These are phyloP conservation scores for Carcharodon carcharias DNA, from an alignment of 2,797 vertebrate genomes.

Conservation along the genomic window DNA sequence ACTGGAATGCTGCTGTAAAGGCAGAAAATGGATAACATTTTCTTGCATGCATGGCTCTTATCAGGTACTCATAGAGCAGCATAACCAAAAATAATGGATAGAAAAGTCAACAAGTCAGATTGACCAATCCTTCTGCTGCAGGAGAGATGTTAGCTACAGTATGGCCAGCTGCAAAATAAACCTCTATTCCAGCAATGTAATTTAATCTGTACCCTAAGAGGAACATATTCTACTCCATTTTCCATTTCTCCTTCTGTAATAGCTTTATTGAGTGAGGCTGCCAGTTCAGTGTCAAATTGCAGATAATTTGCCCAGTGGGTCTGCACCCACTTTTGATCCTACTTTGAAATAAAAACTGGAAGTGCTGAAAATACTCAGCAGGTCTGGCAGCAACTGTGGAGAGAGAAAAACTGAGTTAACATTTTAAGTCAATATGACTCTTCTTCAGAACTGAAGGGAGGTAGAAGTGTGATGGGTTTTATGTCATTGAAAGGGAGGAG, in stretches of 20 bases:
- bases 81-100: background rate
- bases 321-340: too few species aligned
- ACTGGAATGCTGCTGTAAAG: background rate
- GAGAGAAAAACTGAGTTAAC: too few species aligned
- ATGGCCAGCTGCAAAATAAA: background rate
- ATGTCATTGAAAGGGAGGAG: too few species aligned
- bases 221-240: background rate
- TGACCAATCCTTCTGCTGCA: background rate
- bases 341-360: too few species aligned
- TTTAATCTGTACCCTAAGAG: too few species aligned
- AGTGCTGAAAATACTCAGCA: too few species aligned
- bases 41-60: background rate
- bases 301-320: too few species aligned
- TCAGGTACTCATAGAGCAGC: background rate
- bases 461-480: too few species aligned
- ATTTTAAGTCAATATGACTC: too few species aligned
- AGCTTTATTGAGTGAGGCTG: background rate
- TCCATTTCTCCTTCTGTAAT: background rate
- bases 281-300: background rate
- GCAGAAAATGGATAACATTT: background rate
- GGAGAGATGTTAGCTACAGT: background rate
- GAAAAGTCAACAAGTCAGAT: background rate
- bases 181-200: background rate
- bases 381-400: too few species aligned
- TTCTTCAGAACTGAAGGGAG: too few species aligned